Evolutionary conservation across 2,113 vertebrate species (phyloP).

Genomic region (Ictalurus furcatus): DNA sequence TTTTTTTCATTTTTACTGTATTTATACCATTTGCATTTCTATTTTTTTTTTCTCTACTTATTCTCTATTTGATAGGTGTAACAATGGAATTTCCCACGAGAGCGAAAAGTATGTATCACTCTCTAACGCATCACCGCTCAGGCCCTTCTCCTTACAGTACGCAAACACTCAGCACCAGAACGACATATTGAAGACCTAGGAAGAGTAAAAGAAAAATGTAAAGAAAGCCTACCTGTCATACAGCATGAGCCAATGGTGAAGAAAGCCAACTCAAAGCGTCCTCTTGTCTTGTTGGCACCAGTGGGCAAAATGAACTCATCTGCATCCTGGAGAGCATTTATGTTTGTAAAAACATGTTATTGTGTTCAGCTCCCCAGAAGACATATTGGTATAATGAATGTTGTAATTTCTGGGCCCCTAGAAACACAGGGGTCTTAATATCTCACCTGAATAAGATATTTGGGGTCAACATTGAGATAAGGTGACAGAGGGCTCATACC

Average conservation of each 20-base stretch:
- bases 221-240: constrained; percentile 75
- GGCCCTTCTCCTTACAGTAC: background rate
- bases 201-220: background rate
- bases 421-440: background rate
- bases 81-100: background rate
- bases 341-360: background rate
- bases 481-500: constrained; percentile 87
- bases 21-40: background rate
- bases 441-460: constrained; percentile 82
- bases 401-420: background rate
- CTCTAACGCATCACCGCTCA: background rate
- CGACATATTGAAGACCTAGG: background rate
- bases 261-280: constrained; percentile 86
- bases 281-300: constrained; percentile 85
- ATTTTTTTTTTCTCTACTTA: background rate
- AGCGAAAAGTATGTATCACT: background rate
- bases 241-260: constrained; percentile 88
- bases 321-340: constrained; percentile 73
- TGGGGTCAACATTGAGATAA: constrained; percentile 85
- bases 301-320: constrained; percentile 89
- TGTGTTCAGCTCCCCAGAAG: background rate
- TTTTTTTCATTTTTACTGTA: background rate
- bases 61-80: background rate
- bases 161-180: background rate
- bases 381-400: background rate